phyloP scores from a whole-genome alignment of 30 jellyfish, hydroid and myxozoan genomes.

The Rhopilema esculentum region DNA sequence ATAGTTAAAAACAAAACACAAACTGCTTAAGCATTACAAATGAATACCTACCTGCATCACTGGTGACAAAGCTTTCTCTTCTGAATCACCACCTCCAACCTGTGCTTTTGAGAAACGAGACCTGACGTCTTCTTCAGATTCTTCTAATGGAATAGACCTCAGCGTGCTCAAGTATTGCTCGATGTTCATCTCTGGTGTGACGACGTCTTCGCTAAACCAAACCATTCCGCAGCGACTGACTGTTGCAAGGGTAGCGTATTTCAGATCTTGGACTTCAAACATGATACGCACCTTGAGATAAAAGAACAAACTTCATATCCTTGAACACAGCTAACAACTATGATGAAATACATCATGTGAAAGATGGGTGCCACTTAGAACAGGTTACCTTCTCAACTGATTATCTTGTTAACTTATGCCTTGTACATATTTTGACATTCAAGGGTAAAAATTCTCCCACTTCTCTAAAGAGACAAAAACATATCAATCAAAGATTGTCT shows the following conservation, averaged over 20 bases:
- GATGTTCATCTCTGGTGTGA: slow-evolving; percentile 93
- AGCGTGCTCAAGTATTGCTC: slow-evolving; percentile 72
- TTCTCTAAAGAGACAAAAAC: too few relatives aligned
- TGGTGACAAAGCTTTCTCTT: slow-evolving; percentile 88
- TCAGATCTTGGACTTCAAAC: slow-evolving; percentile 98
- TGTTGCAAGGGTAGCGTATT: slow-evolving; percentile 99
- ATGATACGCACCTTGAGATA: slow-evolving; percentile 89
- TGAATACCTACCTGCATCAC: slow-evolving; percentile 84
- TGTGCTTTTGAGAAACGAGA: slow-evolving; percentile 31
- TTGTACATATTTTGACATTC: too few relatives aligned
- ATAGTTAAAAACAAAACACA: too few relatives aligned
- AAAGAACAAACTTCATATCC: neutral
- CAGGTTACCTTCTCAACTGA: too few relatives aligned
- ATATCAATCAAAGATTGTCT: too few relatives aligned
- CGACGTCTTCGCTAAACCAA: slow-evolving; percentile 98
- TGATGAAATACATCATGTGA: too few relatives aligned
- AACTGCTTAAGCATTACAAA: too few relatives aligned
- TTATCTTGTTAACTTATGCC: too few relatives aligned
- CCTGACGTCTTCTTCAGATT: slow-evolving; percentile 91
- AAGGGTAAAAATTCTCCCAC: too few relatives aligned
- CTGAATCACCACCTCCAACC: slow-evolving; percentile 35
- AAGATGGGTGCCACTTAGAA: too few relatives aligned
- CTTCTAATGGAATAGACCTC: slow-evolving; percentile 85
- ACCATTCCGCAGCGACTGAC: slow-evolving; percentile 99
- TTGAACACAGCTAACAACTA: too few relatives aligned